Percentiles rank a stretch among this genome's conserved stretches.
Conservation (phyloP, 2,113 vertebrate species). For the Ifrita kowaldi region DNA sequence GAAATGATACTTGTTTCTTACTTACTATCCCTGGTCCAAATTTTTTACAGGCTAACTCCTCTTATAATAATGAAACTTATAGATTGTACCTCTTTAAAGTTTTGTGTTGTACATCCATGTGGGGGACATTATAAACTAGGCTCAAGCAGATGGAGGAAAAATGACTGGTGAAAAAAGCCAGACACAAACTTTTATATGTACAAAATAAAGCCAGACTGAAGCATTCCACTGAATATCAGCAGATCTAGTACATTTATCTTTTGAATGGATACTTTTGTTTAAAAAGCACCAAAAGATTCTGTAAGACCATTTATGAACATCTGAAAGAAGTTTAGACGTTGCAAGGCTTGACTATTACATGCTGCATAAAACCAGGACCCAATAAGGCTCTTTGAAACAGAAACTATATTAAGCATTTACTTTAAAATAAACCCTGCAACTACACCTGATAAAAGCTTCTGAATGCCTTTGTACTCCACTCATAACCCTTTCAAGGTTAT, state of each 20-base stretch:
- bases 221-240: neutral
- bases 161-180: neutral
- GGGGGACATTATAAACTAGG: neutral
- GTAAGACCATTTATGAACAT: neutral
- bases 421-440: constrained; percentile 51
- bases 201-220: constrained; percentile 19
- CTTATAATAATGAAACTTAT: neutral
- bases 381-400: constrained; percentile 52
- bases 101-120: neutral
- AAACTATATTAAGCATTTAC: constrained; percentile 41
- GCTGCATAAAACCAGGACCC: neutral
- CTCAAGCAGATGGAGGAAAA: neutral
- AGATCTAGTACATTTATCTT: neutral
- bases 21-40: neutral
- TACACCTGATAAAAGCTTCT: constrained; percentile 54
- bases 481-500: constrained; percentile 36
- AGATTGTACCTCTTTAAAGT: neutral
- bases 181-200: neutral
- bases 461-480: constrained; percentile 43
- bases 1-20: neutral
- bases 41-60: neutral
- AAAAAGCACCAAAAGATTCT: neutral
- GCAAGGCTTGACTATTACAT: neutral
- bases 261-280: neutral
- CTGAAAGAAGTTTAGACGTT: neutral